Conservation (phyloP, 2,113 vertebrate genomes). For the Thalassoma bifasciatum region DNA sequence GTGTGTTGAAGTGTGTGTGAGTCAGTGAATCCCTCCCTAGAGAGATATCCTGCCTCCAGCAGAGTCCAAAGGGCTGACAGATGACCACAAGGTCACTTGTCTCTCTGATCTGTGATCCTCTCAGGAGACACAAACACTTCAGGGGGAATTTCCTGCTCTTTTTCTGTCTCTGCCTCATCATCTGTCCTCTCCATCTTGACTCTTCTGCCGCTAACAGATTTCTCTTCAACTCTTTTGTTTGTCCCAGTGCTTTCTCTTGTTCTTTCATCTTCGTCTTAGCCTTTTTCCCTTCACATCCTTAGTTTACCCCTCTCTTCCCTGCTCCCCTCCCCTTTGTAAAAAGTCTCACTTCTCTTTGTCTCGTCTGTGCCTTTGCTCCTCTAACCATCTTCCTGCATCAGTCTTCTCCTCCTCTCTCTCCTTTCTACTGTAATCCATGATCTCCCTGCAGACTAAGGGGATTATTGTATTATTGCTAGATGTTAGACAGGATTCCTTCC, state of each 20-base stretch:
- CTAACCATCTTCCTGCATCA: neutral
- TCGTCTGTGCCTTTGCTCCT: slow-evolving; percentile 8
- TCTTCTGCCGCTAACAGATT: neutral
- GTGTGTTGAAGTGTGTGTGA: slow-evolving; percentile 11
- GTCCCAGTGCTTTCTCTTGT: neutral
- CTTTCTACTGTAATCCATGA: slow-evolving; percentile 16
- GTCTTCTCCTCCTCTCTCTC: slow-evolving; percentile 10
- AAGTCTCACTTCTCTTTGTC: slow-evolving; percentile 5
- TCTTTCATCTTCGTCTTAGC: neutral
- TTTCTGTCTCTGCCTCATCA: neutral
- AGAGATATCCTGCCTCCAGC: slow-evolving; percentile 59
- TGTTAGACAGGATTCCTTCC: slow-evolving; percentile 29
- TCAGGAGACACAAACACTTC: slow-evolving; percentile 55
- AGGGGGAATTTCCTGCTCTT: slow-evolving; percentile 36
- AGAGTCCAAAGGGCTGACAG: slow-evolving; percentile 61
- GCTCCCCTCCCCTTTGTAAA: neutral
- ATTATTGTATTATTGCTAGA: slow-evolving; percentile 52
- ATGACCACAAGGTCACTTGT: slow-evolving; percentile 69
- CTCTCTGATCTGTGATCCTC: slow-evolving; percentile 62
- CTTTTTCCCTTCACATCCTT: neutral
- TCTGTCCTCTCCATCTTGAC: slow-evolving; percentile 12
- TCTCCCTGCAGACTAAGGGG: slow-evolving; percentile 50
- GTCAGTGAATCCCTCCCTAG: slow-evolving; percentile 29
- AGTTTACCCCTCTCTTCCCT: slow-evolving; percentile 4
- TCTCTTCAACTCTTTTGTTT: neutral